Evolutionary conservation across 1,140 invertebrate genomes (phyloP), one percentile per base, ranked within the genome.

Genomic region (Triops cancriformis): DNA sequence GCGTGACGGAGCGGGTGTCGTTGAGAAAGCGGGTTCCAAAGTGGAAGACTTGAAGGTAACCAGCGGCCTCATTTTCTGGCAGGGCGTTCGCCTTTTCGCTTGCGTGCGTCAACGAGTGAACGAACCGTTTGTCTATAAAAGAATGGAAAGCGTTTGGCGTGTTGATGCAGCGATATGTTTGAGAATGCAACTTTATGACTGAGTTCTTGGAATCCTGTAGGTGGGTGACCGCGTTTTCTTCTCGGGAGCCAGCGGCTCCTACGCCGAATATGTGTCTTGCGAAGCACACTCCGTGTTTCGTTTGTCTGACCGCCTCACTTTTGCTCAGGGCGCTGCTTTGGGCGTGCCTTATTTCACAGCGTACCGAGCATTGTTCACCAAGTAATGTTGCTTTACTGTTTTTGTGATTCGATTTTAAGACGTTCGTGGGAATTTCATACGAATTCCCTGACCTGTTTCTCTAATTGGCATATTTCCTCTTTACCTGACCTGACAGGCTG

Each of bases 341-440:
- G 89, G 88, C 64, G 83, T 89, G 26, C 88, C 89, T 1, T 90
- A 90, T 82, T 88, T 87, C 82, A 89, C 89, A 28, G 88, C 88
- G 1, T 87, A 87, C 80, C 83, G 87, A 81, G 87, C 87, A 1
- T 80, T 88, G 1, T 79, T 87, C 51, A 81, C 82, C 23, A 85
- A 84, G 88, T 88, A 83, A 51, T n/a, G n/a, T n/a, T n/a, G n/a
- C n/a, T n/a, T n/a, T n/a, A n/a, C n/a, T n/a, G n/a, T n/a, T n/a
- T n/a, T n/a, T n/a, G n/a, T n/a, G n/a, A n/a, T n/a, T n/a, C n/a
- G n/a, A n/a, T n/a, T n/a, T n/a, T n/a, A n/a, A n/a, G n/a, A n/a
- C n/a, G n/a, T n/a, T n/a, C n/a, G n/a, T n/a, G n/a, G n/a, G n/a
- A n/a, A n/a, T n/a, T n/a, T n/a, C n/a, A n/a, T n/a, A n/a, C n/a